Base-by-base conservation (phyloP, 2,888 invertebrate species). In the Luffia ferchaultella region DNA sequence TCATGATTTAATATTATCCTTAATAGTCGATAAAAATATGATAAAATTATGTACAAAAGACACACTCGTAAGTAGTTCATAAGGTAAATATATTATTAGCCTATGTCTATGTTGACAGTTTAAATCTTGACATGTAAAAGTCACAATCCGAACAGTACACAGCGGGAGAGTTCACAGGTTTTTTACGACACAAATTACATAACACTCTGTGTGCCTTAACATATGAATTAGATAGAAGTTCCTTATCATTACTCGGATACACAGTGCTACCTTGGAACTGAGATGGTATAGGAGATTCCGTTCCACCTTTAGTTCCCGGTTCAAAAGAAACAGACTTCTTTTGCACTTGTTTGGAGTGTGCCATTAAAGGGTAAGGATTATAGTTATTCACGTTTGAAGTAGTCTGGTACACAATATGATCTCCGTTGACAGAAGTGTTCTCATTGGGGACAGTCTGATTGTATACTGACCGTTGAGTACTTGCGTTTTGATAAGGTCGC, bases 141-240 rank as follows among this genome's bases (percentile, higher is more conserved):
- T 95, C 94, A 76, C 96, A 96, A 75, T 96, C 95, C 48, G 90
- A 86, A 74, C 96, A 97, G 68, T 96, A 96, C 60, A 90, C 87
- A 40, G 91, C 89, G 15, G 94, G 92, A 16, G 91, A 88, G 47
- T 86, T 87, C 16, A 95, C 90, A 55, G 90, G 87, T 65, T 94
- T 93, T 70, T 96, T 96, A 52, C 94, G 87, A 74, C 96, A 97
- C 60, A 97, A 85, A 74, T 93, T 92, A 70, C 96, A 96, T 53
- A 90, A 90, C 9, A 88, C 84, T 52, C 90, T 89, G 60, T 89
- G 73, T 19, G 16, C 42, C 57, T 60, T 40, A 55, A 42, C 9
- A 64, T 86, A 17, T 76, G 50, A 20, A 17, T 60, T 77, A 17
- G 61, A 45, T 49, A 68, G 70, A 30, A 57, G 58, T 18, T 77